These are phyloP conservation scores for Tanypteryx hageni DNA, from an alignment of 2,888 invertebrate genomes.

Conservation along the genomic window DNA sequence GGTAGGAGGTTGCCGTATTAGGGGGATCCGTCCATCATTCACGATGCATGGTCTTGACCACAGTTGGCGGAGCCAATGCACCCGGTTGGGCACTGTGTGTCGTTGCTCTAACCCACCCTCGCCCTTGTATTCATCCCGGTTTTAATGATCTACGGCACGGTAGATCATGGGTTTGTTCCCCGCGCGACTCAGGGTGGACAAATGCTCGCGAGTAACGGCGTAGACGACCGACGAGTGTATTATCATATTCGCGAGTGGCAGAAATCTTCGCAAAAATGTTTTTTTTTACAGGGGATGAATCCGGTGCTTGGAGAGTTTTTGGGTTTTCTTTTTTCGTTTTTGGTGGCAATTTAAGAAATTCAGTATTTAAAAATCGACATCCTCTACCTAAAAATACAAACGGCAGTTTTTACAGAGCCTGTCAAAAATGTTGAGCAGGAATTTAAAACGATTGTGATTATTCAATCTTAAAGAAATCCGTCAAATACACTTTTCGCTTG, in stretches of 20 bases:
- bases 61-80: background rate
- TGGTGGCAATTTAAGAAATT: no score
- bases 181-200: background rate
- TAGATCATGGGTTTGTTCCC: constrained; percentile 2
- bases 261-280: background rate
- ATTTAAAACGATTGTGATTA: no score
- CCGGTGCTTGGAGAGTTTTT: no score
- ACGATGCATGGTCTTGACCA: constrained; percentile 9
- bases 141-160: constrained; percentile 4
- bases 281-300: no score
- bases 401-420: no score
- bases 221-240: background rate
- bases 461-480: no score
- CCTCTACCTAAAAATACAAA: no score
- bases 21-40: constrained; percentile 3
- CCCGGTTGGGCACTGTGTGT: background rate
- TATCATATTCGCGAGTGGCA: background rate
- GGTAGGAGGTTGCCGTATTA: background rate
- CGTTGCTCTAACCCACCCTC: background rate
- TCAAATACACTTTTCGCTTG: no score
- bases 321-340: no score
- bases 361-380: no score
- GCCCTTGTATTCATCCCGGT: background rate
- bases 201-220: background rate
- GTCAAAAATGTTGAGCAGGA: no score